These are phyloP conservation scores for Kryphioiulus occultus DNA, from an alignment of 2,888 invertebrate species.

Conservation along the genomic window DNA sequence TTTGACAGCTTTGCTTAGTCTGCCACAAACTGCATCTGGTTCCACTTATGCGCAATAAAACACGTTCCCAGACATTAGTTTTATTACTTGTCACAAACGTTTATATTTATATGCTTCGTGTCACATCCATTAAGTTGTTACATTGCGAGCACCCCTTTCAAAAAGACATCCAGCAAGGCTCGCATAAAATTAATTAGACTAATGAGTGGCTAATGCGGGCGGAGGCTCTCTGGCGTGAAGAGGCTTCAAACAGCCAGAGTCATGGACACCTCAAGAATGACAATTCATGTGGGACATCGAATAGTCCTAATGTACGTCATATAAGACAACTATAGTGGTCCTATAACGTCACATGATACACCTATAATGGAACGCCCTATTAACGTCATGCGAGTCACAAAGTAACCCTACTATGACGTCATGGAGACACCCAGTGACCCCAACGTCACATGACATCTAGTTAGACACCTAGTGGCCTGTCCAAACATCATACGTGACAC, in stretches of 20 bases:
- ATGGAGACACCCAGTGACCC: no score
- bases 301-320: no score
- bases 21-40: conserved; percentile 19
- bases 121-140: conserved; percentile 20
- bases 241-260: not conserved
- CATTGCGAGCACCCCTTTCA: conserved; percentile 1
- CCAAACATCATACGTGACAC: no score
- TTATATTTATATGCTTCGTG: conserved; percentile 4
- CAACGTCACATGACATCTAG: no score
- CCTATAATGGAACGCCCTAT: no score
- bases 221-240: not conserved
- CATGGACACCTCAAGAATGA: not conserved
- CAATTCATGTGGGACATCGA: not conserved
- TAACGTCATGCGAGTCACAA: no score
- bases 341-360: no score
- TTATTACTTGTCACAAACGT: conserved; percentile 35
- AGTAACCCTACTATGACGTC: no score
- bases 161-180: not conserved
- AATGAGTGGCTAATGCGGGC: not conserved
- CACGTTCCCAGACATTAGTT: conserved; percentile 31
- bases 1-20: conserved; percentile 10
- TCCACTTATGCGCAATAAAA: conserved; percentile 31
- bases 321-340: no score
- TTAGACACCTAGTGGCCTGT: no score
- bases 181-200: conserved; percentile 20